Evolutionary conservation across 1,140 invertebrate species (phyloP).

Genomic region (Sitobion miscanthi): DNA sequence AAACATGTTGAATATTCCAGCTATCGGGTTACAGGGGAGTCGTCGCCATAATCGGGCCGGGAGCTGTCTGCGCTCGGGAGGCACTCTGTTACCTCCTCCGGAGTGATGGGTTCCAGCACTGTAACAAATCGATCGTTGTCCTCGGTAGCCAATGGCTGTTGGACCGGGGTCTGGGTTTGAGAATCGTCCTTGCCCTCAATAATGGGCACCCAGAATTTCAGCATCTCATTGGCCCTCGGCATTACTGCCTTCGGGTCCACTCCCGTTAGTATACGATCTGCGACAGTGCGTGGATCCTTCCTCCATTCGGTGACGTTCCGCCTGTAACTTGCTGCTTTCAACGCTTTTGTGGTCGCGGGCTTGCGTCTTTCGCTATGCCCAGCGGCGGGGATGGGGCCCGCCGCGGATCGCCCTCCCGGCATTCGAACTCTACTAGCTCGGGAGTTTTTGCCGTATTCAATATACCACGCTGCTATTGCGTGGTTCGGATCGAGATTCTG

Average conservation of each 20-base stretch:
- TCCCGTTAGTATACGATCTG: background rate
- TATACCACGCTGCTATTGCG: background rate
- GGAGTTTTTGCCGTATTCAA: no score
- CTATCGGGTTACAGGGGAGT: no score
- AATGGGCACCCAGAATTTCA: background rate
- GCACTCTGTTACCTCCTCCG: background rate
- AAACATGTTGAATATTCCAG: no score
- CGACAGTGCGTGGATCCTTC: rapidly evolving
- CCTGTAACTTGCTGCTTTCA: background rate
- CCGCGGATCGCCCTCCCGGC: no score
- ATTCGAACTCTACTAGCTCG: no score
- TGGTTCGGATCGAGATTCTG: rapidly evolving
- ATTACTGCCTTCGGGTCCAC: rapidly evolving
- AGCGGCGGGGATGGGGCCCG: no score
- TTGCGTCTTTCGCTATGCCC: no score
- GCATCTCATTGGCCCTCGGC: rapidly evolving
- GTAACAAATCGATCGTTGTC: background rate
- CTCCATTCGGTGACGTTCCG: background rate
- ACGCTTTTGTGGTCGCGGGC: background rate
- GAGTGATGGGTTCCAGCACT: rapidly evolving
- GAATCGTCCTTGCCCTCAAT: background rate
- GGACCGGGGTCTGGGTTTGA: background rate
- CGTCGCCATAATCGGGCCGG: no score
- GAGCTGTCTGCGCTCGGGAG: background rate
- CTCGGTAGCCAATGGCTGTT: no score